Conservation (phyloP, 2,797 vertebrate genomes). For the Platyrinchus mystaceus region DNA sequence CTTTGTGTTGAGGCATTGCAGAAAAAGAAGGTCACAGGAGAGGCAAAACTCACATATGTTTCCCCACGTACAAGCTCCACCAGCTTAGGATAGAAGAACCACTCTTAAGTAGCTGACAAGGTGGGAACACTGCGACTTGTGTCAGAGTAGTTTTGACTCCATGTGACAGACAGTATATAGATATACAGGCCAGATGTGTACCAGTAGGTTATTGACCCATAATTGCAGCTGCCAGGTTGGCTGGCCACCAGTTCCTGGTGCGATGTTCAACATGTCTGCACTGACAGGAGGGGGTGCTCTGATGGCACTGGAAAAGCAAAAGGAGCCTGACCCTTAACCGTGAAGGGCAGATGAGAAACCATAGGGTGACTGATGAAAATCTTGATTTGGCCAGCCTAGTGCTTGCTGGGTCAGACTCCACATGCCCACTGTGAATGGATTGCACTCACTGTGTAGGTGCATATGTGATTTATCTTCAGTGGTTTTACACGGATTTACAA, state of each 20-base stretch:
- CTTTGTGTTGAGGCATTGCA: not conserved
- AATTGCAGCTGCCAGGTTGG: conserved; percentile 6
- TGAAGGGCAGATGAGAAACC: conserved; percentile 13
- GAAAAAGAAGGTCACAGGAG: not conserved
- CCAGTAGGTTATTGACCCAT: not conserved
- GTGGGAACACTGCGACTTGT: not conserved
- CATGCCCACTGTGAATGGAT: conserved; percentile 20
- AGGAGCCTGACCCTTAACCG: not conserved
- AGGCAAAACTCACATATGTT: not conserved
- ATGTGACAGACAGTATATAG: not conserved
- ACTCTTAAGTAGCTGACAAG: not conserved
- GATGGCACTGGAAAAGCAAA: not conserved
- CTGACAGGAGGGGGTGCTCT: not conserved
- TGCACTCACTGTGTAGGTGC: not conserved
- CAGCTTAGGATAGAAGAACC: not conserved
- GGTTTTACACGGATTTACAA: not conserved
- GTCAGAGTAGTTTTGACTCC: not conserved
- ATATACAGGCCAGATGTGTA: not conserved
- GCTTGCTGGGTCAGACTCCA: conserved; percentile 10
- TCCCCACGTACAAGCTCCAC: not conserved
- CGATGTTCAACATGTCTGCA: not conserved
- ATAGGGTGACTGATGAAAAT: not conserved
- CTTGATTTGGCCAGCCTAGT: not conserved
- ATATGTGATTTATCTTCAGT: not conserved
- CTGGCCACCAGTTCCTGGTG: not conserved